Evolutionary conservation across 2,888 invertebrate genomes (phyloP).

Genomic region (Leptogaster cylindrica): DNA sequence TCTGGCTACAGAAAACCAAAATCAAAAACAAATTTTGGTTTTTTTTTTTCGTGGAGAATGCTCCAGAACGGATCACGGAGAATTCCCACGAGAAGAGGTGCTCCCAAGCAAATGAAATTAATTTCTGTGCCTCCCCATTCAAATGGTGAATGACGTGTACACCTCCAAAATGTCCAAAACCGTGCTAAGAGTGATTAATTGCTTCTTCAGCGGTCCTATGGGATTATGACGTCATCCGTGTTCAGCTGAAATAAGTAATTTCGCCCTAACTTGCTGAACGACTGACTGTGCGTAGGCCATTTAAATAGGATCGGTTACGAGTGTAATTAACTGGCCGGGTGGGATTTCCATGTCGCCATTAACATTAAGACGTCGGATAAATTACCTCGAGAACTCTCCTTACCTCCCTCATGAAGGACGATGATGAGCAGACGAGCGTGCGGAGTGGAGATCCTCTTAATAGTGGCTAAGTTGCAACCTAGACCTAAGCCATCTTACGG

Average conservation of each 20-base stretch:
- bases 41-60: background rate
- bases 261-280: background rate
- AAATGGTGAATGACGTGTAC: constrained; percentile 38
- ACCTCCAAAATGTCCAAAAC: constrained; percentile 41
- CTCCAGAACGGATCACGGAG: background rate
- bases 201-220: background rate
- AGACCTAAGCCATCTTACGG: no score
- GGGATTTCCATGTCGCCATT: constrained; percentile 33
- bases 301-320: constrained; percentile 33
- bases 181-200: constrained; percentile 40
- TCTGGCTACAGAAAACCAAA: background rate
- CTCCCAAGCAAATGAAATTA: constrained; percentile 34
- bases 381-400: background rate
- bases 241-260: constrained; percentile 29
- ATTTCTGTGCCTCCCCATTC: constrained; percentile 26
- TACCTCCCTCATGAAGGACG: background rate
- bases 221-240: constrained; percentile 10
- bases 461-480: no score
- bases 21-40: no score
- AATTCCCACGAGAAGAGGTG: constrained; percentile 30
- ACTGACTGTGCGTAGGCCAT: constrained; percentile 25
- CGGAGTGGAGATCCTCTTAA: no score
- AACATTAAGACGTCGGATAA: constrained; percentile 30
- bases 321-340: constrained; percentile 21
- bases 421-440: background rate